phyloP scores from a whole-genome alignment of 2,888 invertebrate species.

The Oxytorus armatus region DNA sequence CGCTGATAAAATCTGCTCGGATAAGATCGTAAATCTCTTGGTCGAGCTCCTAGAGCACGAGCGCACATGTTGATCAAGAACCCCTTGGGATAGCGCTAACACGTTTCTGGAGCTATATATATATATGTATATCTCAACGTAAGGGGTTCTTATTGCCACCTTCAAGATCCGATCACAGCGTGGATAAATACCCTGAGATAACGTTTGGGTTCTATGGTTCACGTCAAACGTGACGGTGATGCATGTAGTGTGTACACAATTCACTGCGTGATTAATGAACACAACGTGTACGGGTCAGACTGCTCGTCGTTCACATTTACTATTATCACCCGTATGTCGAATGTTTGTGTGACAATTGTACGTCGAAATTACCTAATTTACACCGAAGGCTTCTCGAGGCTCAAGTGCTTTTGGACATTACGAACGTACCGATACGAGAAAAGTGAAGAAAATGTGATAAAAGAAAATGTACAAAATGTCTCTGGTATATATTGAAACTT shows the following conservation, averaged over 20 bases:
- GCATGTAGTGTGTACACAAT: slow-evolving; percentile 48
- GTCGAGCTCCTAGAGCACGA: slow-evolving; percentile 20
- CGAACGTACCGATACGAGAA: too few species aligned
- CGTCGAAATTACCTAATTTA: not conserved
- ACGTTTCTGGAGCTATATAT: slow-evolving; percentile 25
- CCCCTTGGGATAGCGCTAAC: slow-evolving; percentile 9
- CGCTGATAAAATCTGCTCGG: slow-evolving; percentile 37
- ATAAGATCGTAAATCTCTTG: slow-evolving; percentile 45
- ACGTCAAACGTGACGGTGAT: slow-evolving; percentile 48
- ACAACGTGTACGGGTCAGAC: slow-evolving; percentile 19
- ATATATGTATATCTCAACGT: too few species aligned
- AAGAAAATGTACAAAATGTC: too few species aligned
- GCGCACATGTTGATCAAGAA: slow-evolving; percentile 24
- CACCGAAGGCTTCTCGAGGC: not conserved
- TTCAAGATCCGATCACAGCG: slow-evolving; percentile 36
- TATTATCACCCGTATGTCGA: slow-evolving; percentile 12
- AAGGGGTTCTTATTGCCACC: slow-evolving; percentile 41
- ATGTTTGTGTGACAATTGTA: slow-evolving; percentile 34
- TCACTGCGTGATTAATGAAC: slow-evolving; percentile 40
- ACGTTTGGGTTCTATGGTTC: slow-evolving; percentile 19
- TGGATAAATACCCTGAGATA: slow-evolving; percentile 24
- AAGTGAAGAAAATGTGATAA: too few species aligned
- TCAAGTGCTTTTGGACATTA: not conserved
- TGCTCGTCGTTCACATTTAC: slow-evolving; percentile 3
- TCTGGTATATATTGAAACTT: too few species aligned